Base-by-base conservation (phyloP, 2,888 invertebrate species). In the Cryptops parisi region DNA sequence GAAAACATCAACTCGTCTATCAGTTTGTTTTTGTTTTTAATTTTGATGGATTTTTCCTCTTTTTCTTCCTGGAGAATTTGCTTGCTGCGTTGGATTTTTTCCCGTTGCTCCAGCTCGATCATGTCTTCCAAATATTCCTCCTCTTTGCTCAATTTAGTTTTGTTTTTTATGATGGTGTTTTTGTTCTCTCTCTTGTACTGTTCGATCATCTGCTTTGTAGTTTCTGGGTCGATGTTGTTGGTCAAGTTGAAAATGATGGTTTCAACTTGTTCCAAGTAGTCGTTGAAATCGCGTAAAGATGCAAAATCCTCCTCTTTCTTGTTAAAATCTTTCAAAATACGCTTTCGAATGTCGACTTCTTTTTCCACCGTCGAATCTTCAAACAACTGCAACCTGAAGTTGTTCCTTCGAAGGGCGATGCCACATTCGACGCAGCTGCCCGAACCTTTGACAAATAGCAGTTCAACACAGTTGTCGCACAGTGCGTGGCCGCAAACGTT, bases 401-500 rank as follows among this genome's bases (percentile, higher is more conserved):
- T 90, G 63, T 81, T 85, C 61, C 93, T 76, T 1, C 91, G 76
- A 22, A 98, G 71, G 0, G 89, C 82, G 19, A 87, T 85, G 65
- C 82, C 80, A 70, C 97, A 97, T 66, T 93, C 89, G 0, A 93
- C 93, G 65, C 98, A 99, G 0, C 85, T 79, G 12, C 91, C 96
- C 27, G 94, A 89, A 38, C 93, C 98, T 79, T 97, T 93, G 19
- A 93, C 77, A 72, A 97, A 98, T 26, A 98, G 72, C 57, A 94
- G 75, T 68, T 96, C 94, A 33, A 98, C 94, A 73, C 97, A 97
- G 67, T 84, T 93, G 72, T 96, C 94, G 72, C 98, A 98, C 62
- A 98, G 73, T 39, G 91, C 86, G 74, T 98, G 98, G 26, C 97
- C 97, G 71, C 98, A 98, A 53, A 90, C 82, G 69, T 98, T 98